Percentiles rank a stretch among this genome's conserved stretches.
phyloP scores from a whole-genome alignment of 2,113 vertebrate species.

The Mus spicilegus region DNA sequence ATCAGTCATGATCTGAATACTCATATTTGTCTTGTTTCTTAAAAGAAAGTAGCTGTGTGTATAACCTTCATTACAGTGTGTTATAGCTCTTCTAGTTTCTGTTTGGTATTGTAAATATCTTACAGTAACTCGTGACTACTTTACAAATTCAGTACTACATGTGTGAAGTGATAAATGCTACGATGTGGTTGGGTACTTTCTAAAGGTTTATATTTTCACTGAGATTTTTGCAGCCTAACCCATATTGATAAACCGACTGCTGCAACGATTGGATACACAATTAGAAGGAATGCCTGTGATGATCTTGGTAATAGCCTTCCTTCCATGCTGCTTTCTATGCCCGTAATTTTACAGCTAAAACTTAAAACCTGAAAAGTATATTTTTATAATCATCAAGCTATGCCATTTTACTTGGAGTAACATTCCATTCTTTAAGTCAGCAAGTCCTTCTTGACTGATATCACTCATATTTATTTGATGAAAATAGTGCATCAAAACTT shows the following conservation, averaged over 20 bases:
- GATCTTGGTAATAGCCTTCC: background rate
- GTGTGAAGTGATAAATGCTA: background rate
- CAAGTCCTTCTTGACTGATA: conserved; percentile 26
- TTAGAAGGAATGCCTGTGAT: background rate
- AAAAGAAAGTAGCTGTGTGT: background rate
- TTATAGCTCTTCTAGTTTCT: background rate
- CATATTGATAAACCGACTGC: background rate
- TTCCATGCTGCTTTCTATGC: background rate
- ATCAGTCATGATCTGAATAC: background rate
- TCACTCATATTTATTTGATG: background rate
- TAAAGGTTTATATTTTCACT: background rate
- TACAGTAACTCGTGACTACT: background rate
- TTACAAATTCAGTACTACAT: background rate
- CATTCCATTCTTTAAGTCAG: background rate
- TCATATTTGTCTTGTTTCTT: background rate
- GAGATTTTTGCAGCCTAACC: background rate
- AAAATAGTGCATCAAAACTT: background rate
- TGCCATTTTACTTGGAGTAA: background rate
- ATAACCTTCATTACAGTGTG: background rate
- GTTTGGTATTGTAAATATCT: background rate
- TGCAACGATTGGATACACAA: background rate
- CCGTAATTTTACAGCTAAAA: background rate
- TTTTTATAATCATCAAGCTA: conserved; percentile 1
- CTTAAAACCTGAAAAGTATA: conserved; percentile 29
- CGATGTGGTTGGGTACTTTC: background rate